Evolutionary conservation across 2,113 vertebrate species (phyloP).

Genomic region (Phalacrocorax pelagicus): DNA sequence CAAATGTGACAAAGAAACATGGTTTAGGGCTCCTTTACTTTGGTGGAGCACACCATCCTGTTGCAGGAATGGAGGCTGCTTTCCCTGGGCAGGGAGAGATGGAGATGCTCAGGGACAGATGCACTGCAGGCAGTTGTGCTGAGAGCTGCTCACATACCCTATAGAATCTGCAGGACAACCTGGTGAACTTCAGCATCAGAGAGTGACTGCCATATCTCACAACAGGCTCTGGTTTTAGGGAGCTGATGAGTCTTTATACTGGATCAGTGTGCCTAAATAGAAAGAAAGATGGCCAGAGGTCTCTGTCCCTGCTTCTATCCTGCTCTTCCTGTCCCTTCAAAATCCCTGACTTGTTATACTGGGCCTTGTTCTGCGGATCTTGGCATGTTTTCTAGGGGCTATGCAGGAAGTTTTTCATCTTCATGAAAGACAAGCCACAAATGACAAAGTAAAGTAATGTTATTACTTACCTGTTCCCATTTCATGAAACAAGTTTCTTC

Average conservation of each 20-base stretch:
- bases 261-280: background rate
- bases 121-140: background rate
- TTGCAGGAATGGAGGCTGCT: background rate
- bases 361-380: background rate
- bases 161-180: background rate
- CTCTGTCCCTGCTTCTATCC: background rate
- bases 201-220: background rate
- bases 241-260: background rate
- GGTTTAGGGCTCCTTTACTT: background rate
- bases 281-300: background rate
- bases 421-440: background rate
- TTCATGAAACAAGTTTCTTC: background rate
- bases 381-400: background rate
- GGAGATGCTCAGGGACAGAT: background rate
- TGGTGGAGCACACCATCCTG: background rate
- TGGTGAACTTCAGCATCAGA: background rate
- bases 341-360: background rate
- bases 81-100: background rate
- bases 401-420: background rate
- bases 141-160: background rate
- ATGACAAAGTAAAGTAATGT: background rate
- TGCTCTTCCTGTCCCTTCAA: background rate
- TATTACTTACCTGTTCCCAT: background rate
- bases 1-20: background rate
- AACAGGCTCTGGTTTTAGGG: background rate